A percentile compares a stretch with the other conserved stretches of the same genome.
Conservation (phyloP, 2,888 invertebrate species). For the Nemotelus nigrinus region DNA sequence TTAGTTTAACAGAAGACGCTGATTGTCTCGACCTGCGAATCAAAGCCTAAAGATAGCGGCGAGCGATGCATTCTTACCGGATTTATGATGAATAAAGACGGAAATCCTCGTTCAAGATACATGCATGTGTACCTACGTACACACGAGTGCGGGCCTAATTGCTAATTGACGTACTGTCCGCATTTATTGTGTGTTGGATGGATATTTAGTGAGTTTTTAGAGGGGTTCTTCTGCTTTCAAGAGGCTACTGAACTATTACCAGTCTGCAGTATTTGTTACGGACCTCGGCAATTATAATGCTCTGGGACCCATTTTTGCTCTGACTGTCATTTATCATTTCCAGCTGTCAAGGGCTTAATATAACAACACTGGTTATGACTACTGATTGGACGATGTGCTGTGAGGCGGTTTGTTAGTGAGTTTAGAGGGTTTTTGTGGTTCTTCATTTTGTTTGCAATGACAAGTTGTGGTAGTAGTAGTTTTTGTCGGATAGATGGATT, state of each 20-base stretch:
- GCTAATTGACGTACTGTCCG: conserved; percentile 24
- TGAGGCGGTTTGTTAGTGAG: not conserved
- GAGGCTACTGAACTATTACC: conserved; percentile 39
- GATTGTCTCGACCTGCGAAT: conserved; percentile 4
- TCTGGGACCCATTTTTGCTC: conserved; percentile 12
- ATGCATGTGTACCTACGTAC: no score
- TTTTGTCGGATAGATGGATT: no score
- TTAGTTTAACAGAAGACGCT: conserved; percentile 17
- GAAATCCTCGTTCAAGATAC: conserved; percentile 31
- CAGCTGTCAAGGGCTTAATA: conserved; percentile 26
- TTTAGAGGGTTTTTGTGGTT: not conserved
- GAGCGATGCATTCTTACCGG: not conserved
- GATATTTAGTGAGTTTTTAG: not conserved
- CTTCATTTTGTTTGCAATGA: no score
- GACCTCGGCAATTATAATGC: conserved; percentile 11
- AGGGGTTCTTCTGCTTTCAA: not conserved
- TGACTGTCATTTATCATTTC: conserved; percentile 33
- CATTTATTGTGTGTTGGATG: not conserved
- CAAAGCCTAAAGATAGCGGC: not conserved
- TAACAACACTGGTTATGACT: not conserved
- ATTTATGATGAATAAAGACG: conserved; percentile 16
- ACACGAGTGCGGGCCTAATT: conserved; percentile 34
- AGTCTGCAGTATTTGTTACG: conserved; percentile 7
- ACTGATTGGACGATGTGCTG: not conserved
- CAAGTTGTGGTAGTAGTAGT: no score